These are phyloP conservation scores for Drosophila fulvimacula DNA, from an alignment of 2,888 invertebrate species.

Conservation along the genomic window DNA sequence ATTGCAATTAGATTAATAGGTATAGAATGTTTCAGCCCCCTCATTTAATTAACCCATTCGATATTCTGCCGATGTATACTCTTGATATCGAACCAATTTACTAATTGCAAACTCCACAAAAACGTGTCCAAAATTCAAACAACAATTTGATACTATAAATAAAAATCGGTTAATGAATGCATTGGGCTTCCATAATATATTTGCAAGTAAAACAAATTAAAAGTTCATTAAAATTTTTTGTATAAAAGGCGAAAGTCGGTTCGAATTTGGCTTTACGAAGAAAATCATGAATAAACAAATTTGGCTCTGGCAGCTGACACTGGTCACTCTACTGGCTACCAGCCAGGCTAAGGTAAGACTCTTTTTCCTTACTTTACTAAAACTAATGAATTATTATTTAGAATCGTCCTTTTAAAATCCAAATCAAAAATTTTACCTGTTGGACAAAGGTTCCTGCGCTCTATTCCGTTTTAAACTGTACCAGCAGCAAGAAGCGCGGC, in stretches of 20 bases:
- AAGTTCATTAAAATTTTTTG: background rate
- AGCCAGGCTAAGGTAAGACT: conserved; percentile 15
- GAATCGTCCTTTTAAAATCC: conserved; percentile 7
- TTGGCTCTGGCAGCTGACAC: background rate
- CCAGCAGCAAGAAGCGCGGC: background rate
- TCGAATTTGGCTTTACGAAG: background rate
- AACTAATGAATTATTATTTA: background rate
- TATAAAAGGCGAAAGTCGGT: conserved; percentile 1
- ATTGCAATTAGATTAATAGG: too few relatives aligned
- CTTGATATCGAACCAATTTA: background rate
- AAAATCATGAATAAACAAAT: conserved; percentile 7
- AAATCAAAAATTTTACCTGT: conserved; percentile 35
- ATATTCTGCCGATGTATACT: too few relatives aligned
- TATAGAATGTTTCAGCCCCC: too few relatives aligned
- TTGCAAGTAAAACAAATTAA: conserved; percentile 2
- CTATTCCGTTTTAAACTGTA: background rate
- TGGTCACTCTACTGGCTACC: background rate
- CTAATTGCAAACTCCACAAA: background rate
- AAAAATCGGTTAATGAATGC: background rate
- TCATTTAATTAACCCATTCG: too few relatives aligned
- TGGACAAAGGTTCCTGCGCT: background rate
- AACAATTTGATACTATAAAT: background rate
- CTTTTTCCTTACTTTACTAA: background rate
- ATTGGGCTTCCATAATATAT: background rate
- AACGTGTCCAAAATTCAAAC: background rate